phyloP scores from a whole-genome alignment of 2,797 vertebrate species.

The Semaprochilodus insignis region DNA sequence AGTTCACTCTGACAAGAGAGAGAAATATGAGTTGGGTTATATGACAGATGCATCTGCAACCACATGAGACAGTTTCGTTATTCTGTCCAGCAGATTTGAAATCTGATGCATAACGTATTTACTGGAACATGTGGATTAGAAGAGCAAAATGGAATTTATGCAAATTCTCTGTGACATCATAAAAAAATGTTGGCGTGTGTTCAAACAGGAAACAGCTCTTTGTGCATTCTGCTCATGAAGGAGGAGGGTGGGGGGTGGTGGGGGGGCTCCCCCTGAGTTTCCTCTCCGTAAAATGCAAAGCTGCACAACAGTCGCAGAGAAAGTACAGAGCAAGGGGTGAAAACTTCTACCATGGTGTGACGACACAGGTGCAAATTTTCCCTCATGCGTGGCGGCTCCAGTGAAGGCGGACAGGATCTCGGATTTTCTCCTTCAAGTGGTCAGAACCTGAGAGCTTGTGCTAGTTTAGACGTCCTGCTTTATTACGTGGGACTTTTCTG shows the following conservation, averaged over 20 bases:
- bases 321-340: neutral
- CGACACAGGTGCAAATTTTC: conserved; percentile 9
- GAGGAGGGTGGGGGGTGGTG: neutral
- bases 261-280: conserved; percentile 23
- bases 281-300: conserved; percentile 5
- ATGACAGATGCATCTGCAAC: too few species aligned
- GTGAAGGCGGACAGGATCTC: neutral
- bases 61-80: neutral
- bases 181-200: neutral
- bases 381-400: neutral
- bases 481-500: neutral
- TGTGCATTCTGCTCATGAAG: neutral
- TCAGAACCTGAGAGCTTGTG: neutral
- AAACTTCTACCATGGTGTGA: neutral
- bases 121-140: neutral
- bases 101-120: neutral
- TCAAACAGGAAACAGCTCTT: conserved; percentile 21
- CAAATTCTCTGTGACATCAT: conserved; percentile 10
- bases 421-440: neutral
- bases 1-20: too few species aligned
- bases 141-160: conserved; percentile 21
- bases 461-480: neutral
- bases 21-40: too few species aligned
- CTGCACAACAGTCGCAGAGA: neutral
- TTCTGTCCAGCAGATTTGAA: neutral